Conservation (phyloP, 92 coral and sea anemone species). For the Epizoanthus ramosus region DNA sequence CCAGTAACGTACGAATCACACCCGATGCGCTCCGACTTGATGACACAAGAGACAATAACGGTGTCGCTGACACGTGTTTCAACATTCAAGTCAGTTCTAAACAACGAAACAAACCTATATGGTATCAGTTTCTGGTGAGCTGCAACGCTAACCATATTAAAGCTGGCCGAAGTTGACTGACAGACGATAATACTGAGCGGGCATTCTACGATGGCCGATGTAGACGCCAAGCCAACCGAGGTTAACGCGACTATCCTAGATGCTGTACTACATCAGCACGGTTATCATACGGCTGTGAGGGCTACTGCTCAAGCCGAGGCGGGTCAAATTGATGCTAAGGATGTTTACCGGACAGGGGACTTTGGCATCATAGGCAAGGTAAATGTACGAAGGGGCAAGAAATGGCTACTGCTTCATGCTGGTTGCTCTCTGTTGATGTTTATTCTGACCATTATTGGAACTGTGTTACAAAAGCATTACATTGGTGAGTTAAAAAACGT, state of each 20-base stretch:
- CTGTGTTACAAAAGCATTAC: neutral
- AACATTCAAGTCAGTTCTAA: no score
- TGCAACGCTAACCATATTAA: no score
- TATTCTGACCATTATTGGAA: neutral
- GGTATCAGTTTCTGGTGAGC: no score
- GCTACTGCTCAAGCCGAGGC: neutral
- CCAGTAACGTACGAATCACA: no score
- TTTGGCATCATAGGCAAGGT: slow-evolving; percentile 12
- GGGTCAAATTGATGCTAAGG: neutral
- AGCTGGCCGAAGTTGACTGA: no score
- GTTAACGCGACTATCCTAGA: neutral
- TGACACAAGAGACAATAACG: no score
- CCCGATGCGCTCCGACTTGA: no score
- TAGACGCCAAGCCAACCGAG: neutral
- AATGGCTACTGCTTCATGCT: slow-evolving; percentile 21
- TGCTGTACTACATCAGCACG: slow-evolving; percentile 18
- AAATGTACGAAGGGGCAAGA: neutral
- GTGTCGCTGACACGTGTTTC: no score
- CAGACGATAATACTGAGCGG: no score
- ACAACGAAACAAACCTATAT: no score
- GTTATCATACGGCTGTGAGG: neutral
- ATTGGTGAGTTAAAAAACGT: neutral
- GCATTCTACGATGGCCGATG: no score
- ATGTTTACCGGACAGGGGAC: slow-evolving; percentile 23
- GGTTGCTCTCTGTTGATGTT: slow-evolving; percentile 19